Evolutionary conservation across 2,113 vertebrate genomes (phyloP), one percentile per base, ranked within the genome.

Genomic region (Caloenas nicobarica): DNA sequence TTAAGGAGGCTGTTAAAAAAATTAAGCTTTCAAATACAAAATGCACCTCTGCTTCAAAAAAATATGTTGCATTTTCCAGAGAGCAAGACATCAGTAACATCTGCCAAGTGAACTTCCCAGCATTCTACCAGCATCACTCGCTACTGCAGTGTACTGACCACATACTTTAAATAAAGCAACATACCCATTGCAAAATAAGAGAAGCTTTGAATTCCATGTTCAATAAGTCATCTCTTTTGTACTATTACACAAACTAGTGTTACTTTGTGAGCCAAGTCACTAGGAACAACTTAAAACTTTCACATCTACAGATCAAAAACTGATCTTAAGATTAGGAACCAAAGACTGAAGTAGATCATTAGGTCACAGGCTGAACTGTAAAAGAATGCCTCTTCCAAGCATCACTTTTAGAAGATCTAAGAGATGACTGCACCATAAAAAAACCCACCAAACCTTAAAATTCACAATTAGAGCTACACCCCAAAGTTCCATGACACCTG

Each of bases 261-360:
- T 62, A 82, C 58, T 70, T 60, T 71, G 29, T n/a, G 3, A 83
- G 21, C 40, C 16, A 71, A 78, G 33, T 56, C 61, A 68, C 29
- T 10, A 84, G n/a, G 44, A 87, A 88, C 29, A 88, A 58, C 61
- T 76, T 71, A 33, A 76, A 91, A 84, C 17, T 71, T 86, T 42
- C 80, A 65, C 25, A 74, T 91, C 65, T 57, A 74, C 33, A 36
- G 76, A 81, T 70, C 57, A 80, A 92, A 88, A 89, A 7, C n/a
- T 60, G 53, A 81, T 71, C 25, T 86, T 68, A 71, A 26, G 65
- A 88, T 79, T 48, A 84, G 60, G 58, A 94, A 56, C 28, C 28
- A 10, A 86, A 88, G 29, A 90, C 38, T 38, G 46, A 91, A 95
- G 81, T 48, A 90, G 88, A 93, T n/a, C 69, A 78, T 76, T 71